Base-by-base conservation (phyloP, 92 coral and sea anemone species). In the Siderastrea radians region DNA sequence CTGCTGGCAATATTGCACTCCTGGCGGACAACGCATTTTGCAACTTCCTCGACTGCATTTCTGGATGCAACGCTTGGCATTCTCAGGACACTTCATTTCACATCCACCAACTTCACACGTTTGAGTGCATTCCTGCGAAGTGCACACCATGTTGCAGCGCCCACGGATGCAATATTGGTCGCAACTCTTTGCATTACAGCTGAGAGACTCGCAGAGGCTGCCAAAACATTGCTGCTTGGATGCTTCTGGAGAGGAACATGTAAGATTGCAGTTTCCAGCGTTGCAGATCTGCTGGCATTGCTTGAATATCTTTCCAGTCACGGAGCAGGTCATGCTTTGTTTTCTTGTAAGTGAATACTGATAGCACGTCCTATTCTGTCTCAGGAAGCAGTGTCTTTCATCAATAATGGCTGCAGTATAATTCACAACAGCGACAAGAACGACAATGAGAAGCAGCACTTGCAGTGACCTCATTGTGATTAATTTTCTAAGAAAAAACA, bases 181-280 rank as follows among this genome's bases (percentile, higher is more conserved):
- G 83, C 98, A 95, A 11, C 17, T 85, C 58, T 72, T 82, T 51
- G 95, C 89, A 65, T 58, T 78, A 80, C 98, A 95, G 13, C 72
- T 66, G 48, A 93, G 84, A n/a, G 88, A 76, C 53, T 90, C 78
- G 79, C 98, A 93, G 50, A 89, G 93, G 69, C 98, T 94, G 15
- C 93, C 98, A 59, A 88, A 58, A 68, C 96, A 91, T 49, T 91
- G 93, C 88, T 95, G 98, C 49, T 94, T 92, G 84, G 96, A 95
- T 57, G 84, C 77, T n/a, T 77, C 72, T 55, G 96, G 96, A 5
- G 94, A 83, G 52, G 58, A 66, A 72, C 98, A 95, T 1, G 62
- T 26, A 53, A 93, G 86, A 52, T 62, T 74, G 72, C 95, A 95
- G 26, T 86, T 88, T 16, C 93, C 98, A 50, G 93, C 92, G 53